Evolutionary conservation across 2,797 vertebrate genomes (phyloP).

Genomic region (Stomatorhinus walkeri): DNA sequence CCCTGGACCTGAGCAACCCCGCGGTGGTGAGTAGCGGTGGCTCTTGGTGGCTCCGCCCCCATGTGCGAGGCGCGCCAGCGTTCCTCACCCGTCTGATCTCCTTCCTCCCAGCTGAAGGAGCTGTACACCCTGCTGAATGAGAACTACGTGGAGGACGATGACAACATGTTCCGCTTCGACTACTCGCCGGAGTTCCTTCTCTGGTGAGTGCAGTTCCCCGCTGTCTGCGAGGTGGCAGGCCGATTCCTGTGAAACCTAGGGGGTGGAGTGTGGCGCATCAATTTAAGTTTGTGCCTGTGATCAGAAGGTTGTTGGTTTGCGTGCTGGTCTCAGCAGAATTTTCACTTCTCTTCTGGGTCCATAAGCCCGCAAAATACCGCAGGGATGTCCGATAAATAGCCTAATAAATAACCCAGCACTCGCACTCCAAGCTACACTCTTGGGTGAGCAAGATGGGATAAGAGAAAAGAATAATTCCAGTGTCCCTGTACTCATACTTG

Average conservation of each 20-base stretch:
- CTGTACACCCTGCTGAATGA: slow-evolving; percentile 95
- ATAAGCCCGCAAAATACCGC: not conserved
- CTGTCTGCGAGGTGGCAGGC: no score
- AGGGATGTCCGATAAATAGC: not conserved
- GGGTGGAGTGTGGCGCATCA: not conserved
- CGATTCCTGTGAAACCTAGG: not conserved
- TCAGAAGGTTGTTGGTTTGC: not conserved
- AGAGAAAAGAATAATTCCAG: not conserved
- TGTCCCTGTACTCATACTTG: not conserved
- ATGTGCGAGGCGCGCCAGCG: not conserved
- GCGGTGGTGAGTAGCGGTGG: slow-evolving; percentile 71
- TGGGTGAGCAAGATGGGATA: not conserved
- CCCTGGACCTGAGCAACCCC: slow-evolving; percentile 81
- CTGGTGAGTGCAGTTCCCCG: slow-evolving; percentile 68
- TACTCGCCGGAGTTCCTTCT: slow-evolving; percentile 96
- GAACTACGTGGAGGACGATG: slow-evolving; percentile 97
- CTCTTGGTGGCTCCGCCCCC: not conserved
- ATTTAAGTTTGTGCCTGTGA: not conserved
- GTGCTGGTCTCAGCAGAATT: not conserved
- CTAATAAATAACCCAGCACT: not conserved
- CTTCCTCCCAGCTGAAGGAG: slow-evolving; percentile 78
- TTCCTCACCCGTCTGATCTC: not conserved
- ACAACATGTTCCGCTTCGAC: slow-evolving; percentile 99
- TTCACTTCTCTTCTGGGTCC: not conserved
- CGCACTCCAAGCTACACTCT: not conserved